phyloP scores from a whole-genome alignment of 2,888 invertebrate species.

The Cordilura impudica region DNA sequence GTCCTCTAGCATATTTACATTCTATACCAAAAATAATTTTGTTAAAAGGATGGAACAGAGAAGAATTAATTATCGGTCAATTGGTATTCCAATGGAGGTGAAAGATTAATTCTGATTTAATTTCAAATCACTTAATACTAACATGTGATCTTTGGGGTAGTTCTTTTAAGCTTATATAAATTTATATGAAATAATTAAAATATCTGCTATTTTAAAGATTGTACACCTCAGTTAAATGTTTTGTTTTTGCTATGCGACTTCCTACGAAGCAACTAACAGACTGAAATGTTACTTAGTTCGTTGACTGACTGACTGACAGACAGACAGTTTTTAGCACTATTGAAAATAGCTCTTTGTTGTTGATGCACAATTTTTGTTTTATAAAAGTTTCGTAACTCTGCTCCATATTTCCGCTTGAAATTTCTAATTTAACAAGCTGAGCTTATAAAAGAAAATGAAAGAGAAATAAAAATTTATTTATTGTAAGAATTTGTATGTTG shows the following conservation, averaged over 20 bases:
- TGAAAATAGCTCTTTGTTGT: slow-evolving; percentile 24
- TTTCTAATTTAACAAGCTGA: slow-evolving; percentile 57
- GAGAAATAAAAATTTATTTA: slow-evolving; percentile 13
- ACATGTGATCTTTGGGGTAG: too few relatives aligned
- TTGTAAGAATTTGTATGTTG: too few relatives aligned
- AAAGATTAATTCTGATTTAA: too few relatives aligned
- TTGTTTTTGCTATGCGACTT: background rate
- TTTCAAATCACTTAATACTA: too few relatives aligned
- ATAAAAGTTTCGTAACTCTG: slow-evolving; percentile 41
- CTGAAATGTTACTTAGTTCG: slow-evolving; percentile 52
- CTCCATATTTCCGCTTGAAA: slow-evolving; percentile 60
- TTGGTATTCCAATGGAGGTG: too few relatives aligned
- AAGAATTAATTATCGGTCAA: too few relatives aligned
- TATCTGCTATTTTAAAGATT: background rate
- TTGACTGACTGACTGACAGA: slow-evolving; percentile 41
- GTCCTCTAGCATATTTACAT: too few relatives aligned
- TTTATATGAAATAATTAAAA: too few relatives aligned
- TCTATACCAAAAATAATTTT: too few relatives aligned
- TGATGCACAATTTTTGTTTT: background rate
- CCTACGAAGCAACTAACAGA: slow-evolving; percentile 33
- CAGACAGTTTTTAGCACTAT: slow-evolving; percentile 40
- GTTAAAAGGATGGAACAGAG: too few relatives aligned
- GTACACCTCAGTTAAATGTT: background rate
- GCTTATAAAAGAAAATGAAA: slow-evolving; percentile 12
- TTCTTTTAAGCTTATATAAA: too few relatives aligned